Conservation (phyloP, 2,888 invertebrate species). For the Caenorhabditis sinica region DNA sequence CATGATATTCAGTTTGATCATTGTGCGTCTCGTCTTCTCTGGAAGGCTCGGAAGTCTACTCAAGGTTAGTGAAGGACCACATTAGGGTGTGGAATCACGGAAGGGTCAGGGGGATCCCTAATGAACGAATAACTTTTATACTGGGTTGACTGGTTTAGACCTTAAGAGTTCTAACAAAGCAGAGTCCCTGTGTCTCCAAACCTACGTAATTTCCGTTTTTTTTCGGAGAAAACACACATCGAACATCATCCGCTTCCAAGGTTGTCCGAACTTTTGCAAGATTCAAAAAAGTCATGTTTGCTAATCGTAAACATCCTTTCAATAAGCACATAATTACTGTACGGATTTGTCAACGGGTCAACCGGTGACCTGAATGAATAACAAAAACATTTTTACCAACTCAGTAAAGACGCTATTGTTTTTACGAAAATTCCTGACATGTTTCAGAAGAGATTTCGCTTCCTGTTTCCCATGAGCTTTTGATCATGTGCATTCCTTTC, state of each 20-base stretch:
- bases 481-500: constrained; percentile 28
- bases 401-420: not conserved
- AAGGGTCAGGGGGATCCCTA: too few species aligned
- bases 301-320: constrained; percentile 49
- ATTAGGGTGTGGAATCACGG: not conserved
- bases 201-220: not conserved
- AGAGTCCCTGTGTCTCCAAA: too few species aligned
- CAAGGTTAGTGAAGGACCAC: not conserved
- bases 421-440: not conserved
- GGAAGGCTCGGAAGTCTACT: not conserved
- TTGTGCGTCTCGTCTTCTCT: not conserved
- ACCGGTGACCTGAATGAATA: constrained; percentile 5
- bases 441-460: not conserved
- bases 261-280: constrained; percentile 39
- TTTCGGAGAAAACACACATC: constrained; percentile 17
- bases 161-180: too few species aligned
- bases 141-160: too few species aligned
- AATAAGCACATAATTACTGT: constrained; percentile 59
- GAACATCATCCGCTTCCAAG: constrained; percentile 47
- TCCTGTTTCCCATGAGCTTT: constrained; percentile 33
- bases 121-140: too few species aligned
- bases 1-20: not conserved
- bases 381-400: constrained; percentile 4
- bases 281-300: constrained; percentile 40
- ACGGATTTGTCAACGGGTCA: constrained; percentile 47